Base-by-base conservation (phyloP, 2,888 invertebrate genomes). In the Drosophila mettleri region DNA sequence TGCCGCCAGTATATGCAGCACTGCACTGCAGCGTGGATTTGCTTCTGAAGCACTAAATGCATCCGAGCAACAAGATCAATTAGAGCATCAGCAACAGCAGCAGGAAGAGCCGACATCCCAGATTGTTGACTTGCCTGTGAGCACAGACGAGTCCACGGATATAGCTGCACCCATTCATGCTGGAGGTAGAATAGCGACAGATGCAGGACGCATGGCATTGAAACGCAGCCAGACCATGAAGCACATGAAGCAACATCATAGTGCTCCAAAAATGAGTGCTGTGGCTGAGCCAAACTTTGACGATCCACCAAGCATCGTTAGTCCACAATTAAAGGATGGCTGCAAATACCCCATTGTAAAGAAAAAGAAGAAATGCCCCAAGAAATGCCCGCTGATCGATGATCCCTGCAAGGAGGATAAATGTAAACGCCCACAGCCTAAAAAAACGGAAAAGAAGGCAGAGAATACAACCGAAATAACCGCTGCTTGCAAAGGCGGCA, bases 1-100 rank as follows among this genome's bases (percentile, higher is more conserved):
- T 45, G 90, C 90, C 0, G 90, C 90, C 4, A 89, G 78, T 46
- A 76, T 90, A 2, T 91, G 90, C 66, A 89, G 89, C 34, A 79
- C 84, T 0, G 90, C 89, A 0, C 43, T 91, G 5, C 75, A 86
- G 31, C 71, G 67, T 18, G 86, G 88, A 0, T 87, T 91, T 24
- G 61, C 76, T 1, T 5, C 69, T 0, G 77, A 85, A 6, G 10
- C 29, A 0, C 2, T 9, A 5, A 20, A 9, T 16, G 9, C 34
- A 7, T 29, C 16, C 16, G 55, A 14, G 5, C 43, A 6, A 14
- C 48, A 39, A 20, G 12, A 14, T 6, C 24, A 10, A n/a, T 9
- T n/a, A 16, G 2, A 9, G 5, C 29, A 46, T 3, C 29, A 45
- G 6, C 16, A 18, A 1, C 18, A 8, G 14, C 31, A 18, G 31